These are phyloP conservation scores for Serinus canaria DNA, from an alignment of 2,113 vertebrate genomes.

Conservation along the genomic window DNA sequence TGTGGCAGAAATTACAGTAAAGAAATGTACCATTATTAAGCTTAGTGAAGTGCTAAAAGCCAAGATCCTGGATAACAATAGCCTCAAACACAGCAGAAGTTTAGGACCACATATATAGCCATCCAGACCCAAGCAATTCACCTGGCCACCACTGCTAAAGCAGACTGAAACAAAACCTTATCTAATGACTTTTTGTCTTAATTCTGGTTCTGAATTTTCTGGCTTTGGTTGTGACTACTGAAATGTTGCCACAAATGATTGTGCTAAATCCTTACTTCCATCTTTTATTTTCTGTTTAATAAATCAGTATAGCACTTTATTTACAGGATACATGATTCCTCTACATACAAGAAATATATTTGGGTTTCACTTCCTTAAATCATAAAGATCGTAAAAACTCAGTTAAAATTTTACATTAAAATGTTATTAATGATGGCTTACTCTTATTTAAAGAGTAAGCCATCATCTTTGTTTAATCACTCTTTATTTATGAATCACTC, in stretches of 20 bases:
- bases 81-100: neutral
- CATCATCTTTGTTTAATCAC: neutral
- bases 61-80: neutral
- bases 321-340: neutral
- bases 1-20: neutral
- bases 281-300: neutral
- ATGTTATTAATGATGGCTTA: too few species aligned
- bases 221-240: neutral
- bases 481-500: neutral
- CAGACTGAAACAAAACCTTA: neutral
- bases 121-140: neutral
- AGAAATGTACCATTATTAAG: neutral
- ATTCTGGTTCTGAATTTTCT: neutral
- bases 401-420: neutral
- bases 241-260: neutral
- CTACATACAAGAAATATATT: neutral
- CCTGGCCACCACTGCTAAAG: neutral
- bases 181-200: neutral
- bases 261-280: neutral
- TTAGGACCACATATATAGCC: neutral
- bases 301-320: neutral
- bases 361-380: neutral
- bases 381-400: neutral
- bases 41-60: neutral
- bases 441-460: neutral